Evolutionary conservation across 2,113 vertebrate genomes (phyloP).

Genomic region (Pithys albifrons): DNA sequence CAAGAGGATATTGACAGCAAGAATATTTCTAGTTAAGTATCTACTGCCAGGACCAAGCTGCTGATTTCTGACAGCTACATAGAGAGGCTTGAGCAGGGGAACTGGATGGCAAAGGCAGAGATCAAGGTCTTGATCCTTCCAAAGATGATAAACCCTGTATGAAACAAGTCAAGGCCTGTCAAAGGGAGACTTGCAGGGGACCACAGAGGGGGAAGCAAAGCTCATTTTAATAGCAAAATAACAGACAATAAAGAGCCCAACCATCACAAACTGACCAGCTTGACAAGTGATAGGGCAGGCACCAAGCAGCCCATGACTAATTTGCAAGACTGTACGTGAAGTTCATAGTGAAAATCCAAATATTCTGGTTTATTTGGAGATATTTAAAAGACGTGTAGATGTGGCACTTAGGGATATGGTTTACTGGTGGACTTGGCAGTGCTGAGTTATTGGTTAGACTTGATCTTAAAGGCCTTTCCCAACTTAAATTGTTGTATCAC

Average conservation of each 20-base stretch:
- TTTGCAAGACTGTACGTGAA: background rate
- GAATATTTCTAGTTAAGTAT: background rate
- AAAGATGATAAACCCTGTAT: background rate
- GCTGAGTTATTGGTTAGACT: too few species aligned
- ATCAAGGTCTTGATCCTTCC: background rate
- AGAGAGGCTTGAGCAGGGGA: background rate
- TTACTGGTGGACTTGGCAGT: background rate
- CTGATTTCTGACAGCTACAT: background rate
- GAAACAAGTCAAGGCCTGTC: background rate
- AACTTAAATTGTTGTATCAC: background rate
- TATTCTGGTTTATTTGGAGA: background rate
- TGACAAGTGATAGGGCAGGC: background rate
- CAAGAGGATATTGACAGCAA: background rate
- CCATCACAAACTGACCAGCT: background rate
- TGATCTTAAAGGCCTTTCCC: background rate
- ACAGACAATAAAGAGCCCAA: background rate
- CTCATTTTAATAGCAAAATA: background rate
- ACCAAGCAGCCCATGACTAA: background rate
- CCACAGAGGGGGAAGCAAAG: background rate
- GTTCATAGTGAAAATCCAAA: background rate
- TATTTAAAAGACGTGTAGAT: background rate
- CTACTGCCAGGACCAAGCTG: background rate
- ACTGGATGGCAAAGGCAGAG: background rate
- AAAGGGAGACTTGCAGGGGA: background rate
- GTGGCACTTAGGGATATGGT: background rate